Conservation (phyloP, 2,888 invertebrate genomes). For the Seira musarum region DNA sequence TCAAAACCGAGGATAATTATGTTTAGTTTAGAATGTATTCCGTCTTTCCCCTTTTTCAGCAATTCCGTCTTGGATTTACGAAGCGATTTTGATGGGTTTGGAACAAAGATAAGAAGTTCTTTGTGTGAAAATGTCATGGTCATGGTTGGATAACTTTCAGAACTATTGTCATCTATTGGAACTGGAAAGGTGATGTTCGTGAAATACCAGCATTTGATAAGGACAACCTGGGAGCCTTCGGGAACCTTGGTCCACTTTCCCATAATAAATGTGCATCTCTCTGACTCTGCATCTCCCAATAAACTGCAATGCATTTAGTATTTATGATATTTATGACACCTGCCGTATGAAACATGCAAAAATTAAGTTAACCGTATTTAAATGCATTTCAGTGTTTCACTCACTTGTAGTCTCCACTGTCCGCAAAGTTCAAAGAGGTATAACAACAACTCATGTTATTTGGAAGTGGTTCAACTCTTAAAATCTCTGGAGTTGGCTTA, state of each 20-base stretch:
- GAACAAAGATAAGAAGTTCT: constrained; percentile 26
- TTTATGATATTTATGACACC: no score
- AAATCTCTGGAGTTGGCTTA: background rate
- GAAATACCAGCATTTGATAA: constrained; percentile 30
- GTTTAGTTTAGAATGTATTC: constrained; percentile 60
- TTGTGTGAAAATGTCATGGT: background rate
- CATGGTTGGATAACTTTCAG: no score
- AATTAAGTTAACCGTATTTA: no score
- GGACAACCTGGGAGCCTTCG: constrained; percentile 9
- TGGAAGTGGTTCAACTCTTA: background rate
- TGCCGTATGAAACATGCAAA: no score
- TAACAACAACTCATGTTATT: constrained; percentile 15
- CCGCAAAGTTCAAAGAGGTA: constrained; percentile 12
- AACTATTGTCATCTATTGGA: no score
- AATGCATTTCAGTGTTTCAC: no score
- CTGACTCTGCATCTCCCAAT: background rate
- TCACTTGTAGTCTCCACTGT: background rate
- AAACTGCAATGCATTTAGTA: no score
- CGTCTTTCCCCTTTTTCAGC: background rate
- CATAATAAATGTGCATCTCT: constrained; percentile 11
- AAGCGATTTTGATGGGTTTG: background rate
- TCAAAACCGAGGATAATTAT: constrained; percentile 72
- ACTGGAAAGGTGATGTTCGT: no score
- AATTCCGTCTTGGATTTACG: background rate
- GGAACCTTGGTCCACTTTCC: constrained; percentile 15